Evolutionary conservation across 2,113 vertebrate genomes (phyloP), one percentile per base, ranked within the genome.

Genomic region (Platichthys flesus): DNA sequence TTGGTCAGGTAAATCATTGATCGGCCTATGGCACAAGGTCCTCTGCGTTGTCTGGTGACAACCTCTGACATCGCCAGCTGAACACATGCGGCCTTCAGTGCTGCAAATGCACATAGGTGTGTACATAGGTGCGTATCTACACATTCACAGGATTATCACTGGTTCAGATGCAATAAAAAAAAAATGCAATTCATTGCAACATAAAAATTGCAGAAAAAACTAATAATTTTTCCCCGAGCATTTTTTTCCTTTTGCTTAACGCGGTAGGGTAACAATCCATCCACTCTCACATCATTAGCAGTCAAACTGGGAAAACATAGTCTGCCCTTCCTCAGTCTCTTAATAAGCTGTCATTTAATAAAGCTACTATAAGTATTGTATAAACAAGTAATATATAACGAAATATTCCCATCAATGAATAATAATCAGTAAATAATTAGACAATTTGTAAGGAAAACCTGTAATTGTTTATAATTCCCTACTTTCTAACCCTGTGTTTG

Each of bases 1-100:
- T 83, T 78, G 78, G 56, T 63, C 51, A 9, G 66, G 90, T 91
- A 66, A 92, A 91, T 92, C 61, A 92, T 90, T 90, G 55, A 85
- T 63, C 5, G 18, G 45, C 35, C 60, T 68, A 16, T 20, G 31
- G 84, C 74, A 81, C 69, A 85, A 88, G 82, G 77, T 81, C 75
- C 80, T 74, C 72, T 54, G 60, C 2, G 67, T 82, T 87, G 75
- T 81, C 79, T 78, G 47, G 75, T 79, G 81, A 72, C 72, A 70
- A 35, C 52, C 35, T 51, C 67, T 56, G 16, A 60, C 12, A 71
- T 14, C 40, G 21, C 16, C 23, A 54, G 55, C 55, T 61, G 55
- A 5, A 57, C n/a, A 28, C 37, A 23, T 26, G 42, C 16, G 60
- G 47, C 52, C 52, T 35, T 63, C 14, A 56, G 1, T 21, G 21